A percentile compares a stretch with the other conserved stretches of the same genome.
Evolutionary conservation across 2,888 invertebrate genomes (phyloP).

Genomic region (Napeogenes sylphis): DNA sequence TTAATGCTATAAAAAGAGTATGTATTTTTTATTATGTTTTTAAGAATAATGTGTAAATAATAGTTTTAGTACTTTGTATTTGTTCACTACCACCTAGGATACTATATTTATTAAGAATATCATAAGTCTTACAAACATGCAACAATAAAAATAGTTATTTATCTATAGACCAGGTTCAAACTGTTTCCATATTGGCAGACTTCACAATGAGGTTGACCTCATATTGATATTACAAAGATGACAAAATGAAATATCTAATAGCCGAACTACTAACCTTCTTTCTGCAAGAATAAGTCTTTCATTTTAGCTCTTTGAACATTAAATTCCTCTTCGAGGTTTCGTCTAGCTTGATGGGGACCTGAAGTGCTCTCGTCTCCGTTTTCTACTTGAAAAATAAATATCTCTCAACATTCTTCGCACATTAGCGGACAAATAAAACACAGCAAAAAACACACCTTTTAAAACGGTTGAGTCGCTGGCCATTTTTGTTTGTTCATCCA

Average conservation of each 20-base stretch:
- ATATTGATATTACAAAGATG: too few relatives aligned
- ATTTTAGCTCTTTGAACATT: constrained; percentile 93
- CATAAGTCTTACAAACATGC: too few relatives aligned
- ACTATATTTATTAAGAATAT: too few relatives aligned
- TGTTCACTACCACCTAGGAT: too few relatives aligned
- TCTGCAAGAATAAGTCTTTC: constrained; percentile 94
- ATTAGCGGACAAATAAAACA: constrained; percentile 14
- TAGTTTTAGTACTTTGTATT: too few relatives aligned
- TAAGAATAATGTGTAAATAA: too few relatives aligned
- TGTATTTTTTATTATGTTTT: too few relatives aligned
- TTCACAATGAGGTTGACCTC: too few relatives aligned
- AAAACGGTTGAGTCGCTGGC: constrained; percentile 53
- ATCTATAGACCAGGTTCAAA: too few relatives aligned
- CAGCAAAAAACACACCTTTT: constrained; percentile 61
- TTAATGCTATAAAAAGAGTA: too few relatives aligned
- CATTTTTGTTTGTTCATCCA: constrained; percentile 46
- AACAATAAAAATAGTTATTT: too few relatives aligned
- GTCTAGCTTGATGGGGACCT: constrained; percentile 49
- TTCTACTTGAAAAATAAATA: constrained; percentile 71
- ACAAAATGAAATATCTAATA: not conserved
- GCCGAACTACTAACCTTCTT: constrained; percentile 84
- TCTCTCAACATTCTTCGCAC: constrained; percentile 54
- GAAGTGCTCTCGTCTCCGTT: constrained; percentile 46
- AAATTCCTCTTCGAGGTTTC: constrained; percentile 89
- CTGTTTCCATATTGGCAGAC: too few relatives aligned